A percentile compares a stretch with the other conserved stretches of the same genome.
Conservation (phyloP, 2,797 vertebrate species). For the Pygocentrus nattereri region DNA sequence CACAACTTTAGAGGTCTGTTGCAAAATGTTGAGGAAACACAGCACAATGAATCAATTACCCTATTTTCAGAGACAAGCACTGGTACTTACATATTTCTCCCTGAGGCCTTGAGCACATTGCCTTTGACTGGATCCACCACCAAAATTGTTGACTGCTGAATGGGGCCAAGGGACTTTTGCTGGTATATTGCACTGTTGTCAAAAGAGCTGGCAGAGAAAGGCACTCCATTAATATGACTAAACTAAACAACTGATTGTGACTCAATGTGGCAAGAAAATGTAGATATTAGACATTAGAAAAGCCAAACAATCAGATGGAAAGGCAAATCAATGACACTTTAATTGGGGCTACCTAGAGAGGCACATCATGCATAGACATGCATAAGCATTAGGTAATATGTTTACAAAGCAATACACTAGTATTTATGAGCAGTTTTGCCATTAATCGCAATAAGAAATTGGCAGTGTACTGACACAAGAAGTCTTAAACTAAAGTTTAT, state of each 20-base stretch:
- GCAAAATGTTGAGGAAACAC: not conserved
- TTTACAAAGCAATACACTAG: too few relatives aligned
- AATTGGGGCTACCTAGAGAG: too few relatives aligned
- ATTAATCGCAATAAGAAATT: too few relatives aligned
- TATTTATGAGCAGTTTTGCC: too few relatives aligned
- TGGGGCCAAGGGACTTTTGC: slow-evolving; percentile 88
- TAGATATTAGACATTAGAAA: not conserved
- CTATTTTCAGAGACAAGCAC: not conserved
- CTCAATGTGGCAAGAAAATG: not conserved
- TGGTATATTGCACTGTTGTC: slow-evolving; percentile 85
- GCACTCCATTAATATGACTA: not conserved
- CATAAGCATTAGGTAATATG: too few relatives aligned
- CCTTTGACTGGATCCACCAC: slow-evolving; percentile 86
- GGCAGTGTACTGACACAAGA: too few relatives aligned
- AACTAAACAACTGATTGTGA: not conserved
- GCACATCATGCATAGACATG: too few relatives aligned
- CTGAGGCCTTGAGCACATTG: slow-evolving; percentile 84
- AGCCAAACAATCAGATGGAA: too few relatives aligned
- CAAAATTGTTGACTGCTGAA: slow-evolving; percentile 92
- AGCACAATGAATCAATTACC: not conserved
- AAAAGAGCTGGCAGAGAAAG: slow-evolving; percentile 84
- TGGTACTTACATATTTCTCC: slow-evolving; percentile 87
- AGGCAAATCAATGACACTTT: too few relatives aligned
- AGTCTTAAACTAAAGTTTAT: too few relatives aligned
- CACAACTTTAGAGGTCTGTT: not conserved